Base-by-base conservation (phyloP, 2,797 vertebrate species). In the Balearica regulorum region DNA sequence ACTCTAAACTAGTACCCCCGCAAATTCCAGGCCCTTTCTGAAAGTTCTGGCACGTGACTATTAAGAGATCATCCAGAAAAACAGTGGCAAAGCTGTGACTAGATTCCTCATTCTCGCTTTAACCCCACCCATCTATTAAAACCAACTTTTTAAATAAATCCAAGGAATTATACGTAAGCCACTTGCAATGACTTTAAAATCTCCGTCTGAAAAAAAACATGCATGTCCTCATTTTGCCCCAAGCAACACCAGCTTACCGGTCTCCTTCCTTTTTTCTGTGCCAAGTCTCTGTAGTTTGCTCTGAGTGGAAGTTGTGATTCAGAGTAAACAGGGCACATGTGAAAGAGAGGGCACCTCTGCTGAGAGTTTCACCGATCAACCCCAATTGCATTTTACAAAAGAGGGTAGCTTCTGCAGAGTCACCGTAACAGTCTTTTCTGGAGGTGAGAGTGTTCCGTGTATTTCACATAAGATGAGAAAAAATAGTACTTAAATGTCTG, bases 141-240 rank as follows among this genome's bases (percentile, higher is more conserved):
- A 13, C 33, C 76, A 81, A 87, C 65, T 69, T 75, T 96, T 89
- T 26, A 0, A 95, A 91, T 87, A 95, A 95, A 94, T 60, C 84
- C 93, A 86, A 76, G 90, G 83, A 95, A 92, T 96, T 95, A 95
- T 62, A 62, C 1, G 0, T 94, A 96, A 96, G 35, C 78, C 87
- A 92, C 62, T 91, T 91, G 75, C 51, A 91, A 71, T 37, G 28
- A 75, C 84, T 92, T 94, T 90, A 71, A 94, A 95, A 83, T 65
- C 86, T 87, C 61, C 11, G 41, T 41, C 37, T 0, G 4, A 78
- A 91, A 29, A 29, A 93, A 96, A 95, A 64, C 53, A 87, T 20
- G 21, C 71, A 20, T 65, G 90, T 89, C 93, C 92, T 94, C 55
- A 53, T 83, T 94, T 94, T 95, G 94, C 90, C 90, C 76, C 87